Base-by-base conservation (phyloP, 1,140 invertebrate genomes). In the Nymphalis io region DNA sequence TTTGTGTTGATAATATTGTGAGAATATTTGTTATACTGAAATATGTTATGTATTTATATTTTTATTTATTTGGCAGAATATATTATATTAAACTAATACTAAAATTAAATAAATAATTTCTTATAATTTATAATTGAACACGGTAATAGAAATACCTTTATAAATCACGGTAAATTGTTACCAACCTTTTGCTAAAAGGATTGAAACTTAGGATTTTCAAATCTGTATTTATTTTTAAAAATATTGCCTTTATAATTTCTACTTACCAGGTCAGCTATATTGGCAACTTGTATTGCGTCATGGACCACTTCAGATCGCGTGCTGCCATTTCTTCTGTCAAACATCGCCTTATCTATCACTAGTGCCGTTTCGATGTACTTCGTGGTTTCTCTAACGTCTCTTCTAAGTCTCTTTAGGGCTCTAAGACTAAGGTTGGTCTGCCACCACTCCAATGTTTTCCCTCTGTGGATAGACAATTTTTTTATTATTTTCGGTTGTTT, bases 211-310 rank as follows among this genome's bases (percentile, higher is more conserved):
- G n/a, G n/a, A n/a, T n/a, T n/a, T n/a, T n/a, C n/a, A n/a, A n/a
- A n/a, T n/a, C n/a, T n/a, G n/a, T n/a, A n/a, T n/a, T 46, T 16
- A 16, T n/a, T 46, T 18, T 13, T 44, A 44, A n/a, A 13, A 8
- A n/a, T 18, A 16, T 16, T 46, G 4, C 15, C 2, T 46, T 16
- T 3, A 21, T 10, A 21, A 16, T 5, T 16, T 23, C 13, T 18
- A 93, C 96, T 95, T 91, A 98, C 97, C 95, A 98, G 93, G 93
- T 99, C 98, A 63, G 97, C 97, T 88, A 98, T 98, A 92, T 99
- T 99, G 59, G 97, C 97, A 75, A 98, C 97, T 94, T 98, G 97
- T 84, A 99, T 96, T 59, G 97, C 97, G 92, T 98, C 98, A 83
- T 97, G 96, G 66, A 98, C 96, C 61, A 98, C 97, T 89, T 98